Percentiles rank a stretch among this genome's conserved stretches.
Conservation (phyloP, 1,140 invertebrate genomes). For the Lepidurus packardi region DNA sequence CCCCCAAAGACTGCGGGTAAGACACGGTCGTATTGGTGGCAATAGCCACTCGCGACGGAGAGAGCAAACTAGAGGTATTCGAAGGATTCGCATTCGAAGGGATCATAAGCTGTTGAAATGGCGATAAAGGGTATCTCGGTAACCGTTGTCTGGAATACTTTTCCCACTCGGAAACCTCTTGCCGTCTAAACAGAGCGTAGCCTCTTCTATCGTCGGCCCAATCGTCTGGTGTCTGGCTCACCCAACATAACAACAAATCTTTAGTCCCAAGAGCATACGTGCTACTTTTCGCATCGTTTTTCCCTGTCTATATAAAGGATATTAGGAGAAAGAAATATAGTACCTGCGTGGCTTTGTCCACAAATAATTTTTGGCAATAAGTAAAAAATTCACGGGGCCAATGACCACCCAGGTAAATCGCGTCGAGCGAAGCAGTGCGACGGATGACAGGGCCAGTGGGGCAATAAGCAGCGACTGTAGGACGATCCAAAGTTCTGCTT, state of each 20-base stretch:
- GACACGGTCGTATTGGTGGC: constrained; percentile 26
- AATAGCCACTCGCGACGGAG: constrained; percentile 25
- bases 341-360: constrained; percentile 73
- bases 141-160: constrained; percentile 18
- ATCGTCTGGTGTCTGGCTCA: not conserved
- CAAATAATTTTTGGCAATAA: constrained; percentile 58
- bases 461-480: constrained; percentile 26
- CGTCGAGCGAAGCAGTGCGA: constrained; percentile 67
- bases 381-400: constrained; percentile 65
- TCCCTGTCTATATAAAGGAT: too few species aligned
- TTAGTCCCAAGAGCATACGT: too few species aligned
- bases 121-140: constrained; percentile 7
- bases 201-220: constrained; percentile 17
- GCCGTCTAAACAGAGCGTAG: constrained; percentile 15
- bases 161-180: constrained; percentile 21
- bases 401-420: constrained; percentile 67
- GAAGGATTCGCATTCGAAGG: constrained; percentile 21
- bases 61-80: constrained; percentile 36
- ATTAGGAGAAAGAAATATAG: too few species aligned
- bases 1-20: not conserved
- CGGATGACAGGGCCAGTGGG: constrained; percentile 48
- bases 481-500: constrained; percentile 33
- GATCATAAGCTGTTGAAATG: constrained; percentile 16
- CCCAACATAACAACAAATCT: too few species aligned
- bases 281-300: too few species aligned